Evolutionary conservation across 2,888 invertebrate genomes (phyloP).

Genomic region (Periphyllus acericola): DNA sequence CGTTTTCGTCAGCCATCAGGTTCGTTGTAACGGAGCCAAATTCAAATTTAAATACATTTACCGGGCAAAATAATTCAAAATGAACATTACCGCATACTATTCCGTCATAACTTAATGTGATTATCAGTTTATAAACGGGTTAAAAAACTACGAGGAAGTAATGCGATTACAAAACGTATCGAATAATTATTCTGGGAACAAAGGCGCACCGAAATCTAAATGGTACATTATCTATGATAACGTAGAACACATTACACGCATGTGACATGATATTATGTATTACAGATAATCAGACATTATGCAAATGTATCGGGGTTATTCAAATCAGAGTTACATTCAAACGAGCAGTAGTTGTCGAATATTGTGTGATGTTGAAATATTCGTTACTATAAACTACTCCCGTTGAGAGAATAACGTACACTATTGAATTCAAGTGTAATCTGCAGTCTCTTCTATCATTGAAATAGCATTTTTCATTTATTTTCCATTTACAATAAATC

Average conservation of each 20-base stretch:
- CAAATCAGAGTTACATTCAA: background rate
- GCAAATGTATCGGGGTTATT: background rate
- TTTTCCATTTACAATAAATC: no score
- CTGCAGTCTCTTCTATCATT: background rate
- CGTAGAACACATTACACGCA: background rate
- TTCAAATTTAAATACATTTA: background rate
- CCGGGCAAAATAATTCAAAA: background rate
- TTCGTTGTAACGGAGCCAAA: slow-evolving; percentile 17
- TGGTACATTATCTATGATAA: background rate
- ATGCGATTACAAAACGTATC: background rate
- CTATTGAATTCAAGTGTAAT: no score
- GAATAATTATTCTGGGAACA: background rate
- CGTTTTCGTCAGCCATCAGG: slow-evolving; percentile 8
- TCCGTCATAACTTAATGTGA: background rate
- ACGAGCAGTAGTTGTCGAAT: background rate
- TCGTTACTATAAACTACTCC: no score
- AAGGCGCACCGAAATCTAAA: background rate
- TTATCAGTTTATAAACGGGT: background rate
- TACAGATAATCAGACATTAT: background rate
- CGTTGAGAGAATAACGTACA: no score
- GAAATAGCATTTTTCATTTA: background rate
- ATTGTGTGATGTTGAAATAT: no score
- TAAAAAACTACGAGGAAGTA: background rate
- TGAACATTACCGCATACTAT: background rate
- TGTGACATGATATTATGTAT: background rate